Evolutionary conservation across 2,113 vertebrate genomes (phyloP).

Genomic region (Procapra przewalskii): DNA sequence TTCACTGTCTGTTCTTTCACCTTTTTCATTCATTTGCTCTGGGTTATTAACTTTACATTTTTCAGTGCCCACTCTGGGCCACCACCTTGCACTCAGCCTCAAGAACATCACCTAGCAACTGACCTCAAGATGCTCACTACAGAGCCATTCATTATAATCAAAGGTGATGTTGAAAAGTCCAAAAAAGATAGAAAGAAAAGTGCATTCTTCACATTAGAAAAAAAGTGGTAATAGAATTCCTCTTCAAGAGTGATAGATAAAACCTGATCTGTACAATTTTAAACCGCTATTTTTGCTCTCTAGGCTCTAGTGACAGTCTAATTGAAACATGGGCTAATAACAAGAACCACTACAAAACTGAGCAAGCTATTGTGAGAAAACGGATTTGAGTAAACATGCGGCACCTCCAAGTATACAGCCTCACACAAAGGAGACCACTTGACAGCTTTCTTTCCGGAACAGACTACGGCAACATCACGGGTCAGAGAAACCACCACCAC

Average conservation of each 20-base stretch:
- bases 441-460: too few species aligned
- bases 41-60: neutral
- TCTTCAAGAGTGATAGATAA: neutral
- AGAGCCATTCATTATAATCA: neutral
- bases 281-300: neutral
- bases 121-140: neutral
- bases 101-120: neutral
- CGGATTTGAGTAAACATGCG: neutral
- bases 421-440: neutral
- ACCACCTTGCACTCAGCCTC: neutral
- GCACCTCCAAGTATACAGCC: fast-evolving
- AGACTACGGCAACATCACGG: fast-evolving
- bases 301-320: neutral
- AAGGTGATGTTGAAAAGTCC: neutral
- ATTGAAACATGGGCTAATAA: neutral
- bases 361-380: neutral
- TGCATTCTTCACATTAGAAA: neutral
- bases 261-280: neutral
- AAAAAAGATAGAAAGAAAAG: neutral
- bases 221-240: neutral
- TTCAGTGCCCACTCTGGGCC: neutral
- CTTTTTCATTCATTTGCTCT: neutral
- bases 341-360: neutral
- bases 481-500: neutral
- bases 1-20: neutral